phyloP scores from a whole-genome alignment of 1,140 invertebrate genomes.

The Ptiloglossa arizonensis region DNA sequence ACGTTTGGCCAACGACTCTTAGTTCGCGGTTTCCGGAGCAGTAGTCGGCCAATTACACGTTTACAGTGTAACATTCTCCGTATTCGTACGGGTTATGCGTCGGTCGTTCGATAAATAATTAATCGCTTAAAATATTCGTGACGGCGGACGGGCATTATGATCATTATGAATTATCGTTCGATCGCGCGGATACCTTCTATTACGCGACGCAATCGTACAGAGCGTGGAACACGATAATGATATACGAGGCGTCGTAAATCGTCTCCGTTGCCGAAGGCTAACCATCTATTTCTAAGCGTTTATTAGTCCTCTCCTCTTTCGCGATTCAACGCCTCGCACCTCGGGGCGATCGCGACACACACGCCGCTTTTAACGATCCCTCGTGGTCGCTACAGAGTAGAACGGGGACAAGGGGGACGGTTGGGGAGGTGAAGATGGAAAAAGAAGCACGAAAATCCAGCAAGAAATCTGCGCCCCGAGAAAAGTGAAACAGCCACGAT shows the following conservation, averaged over 20 bases:
- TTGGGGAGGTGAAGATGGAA: not conserved
- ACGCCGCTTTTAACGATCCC: not conserved
- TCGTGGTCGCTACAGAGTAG: not conserved
- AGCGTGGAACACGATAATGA: constrained; percentile 40
- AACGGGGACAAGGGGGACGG: no score
- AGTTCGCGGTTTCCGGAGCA: no score
- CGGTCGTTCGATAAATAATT: constrained; percentile 30
- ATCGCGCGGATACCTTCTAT: constrained; percentile 35
- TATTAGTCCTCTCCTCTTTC: constrained; percentile 12
- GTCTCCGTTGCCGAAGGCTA: constrained; percentile 2
- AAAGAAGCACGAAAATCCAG: not conserved
- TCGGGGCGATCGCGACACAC: not conserved
- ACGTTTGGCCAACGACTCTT: no score
- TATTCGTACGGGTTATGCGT: no score
- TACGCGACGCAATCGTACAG: constrained; percentile 11
- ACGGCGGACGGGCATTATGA: not conserved
- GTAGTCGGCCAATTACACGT: no score
- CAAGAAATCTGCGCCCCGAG: not conserved
- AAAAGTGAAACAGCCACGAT: not conserved
- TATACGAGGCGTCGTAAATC: constrained; percentile 43
- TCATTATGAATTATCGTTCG: constrained; percentile 22
- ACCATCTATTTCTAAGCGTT: constrained; percentile 33
- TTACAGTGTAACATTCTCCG: no score
- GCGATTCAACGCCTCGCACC: constrained; percentile 14
- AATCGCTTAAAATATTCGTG: not conserved